Conservation (phyloP, 2,888 invertebrate genomes). For the Rotaria socialis region DNA sequence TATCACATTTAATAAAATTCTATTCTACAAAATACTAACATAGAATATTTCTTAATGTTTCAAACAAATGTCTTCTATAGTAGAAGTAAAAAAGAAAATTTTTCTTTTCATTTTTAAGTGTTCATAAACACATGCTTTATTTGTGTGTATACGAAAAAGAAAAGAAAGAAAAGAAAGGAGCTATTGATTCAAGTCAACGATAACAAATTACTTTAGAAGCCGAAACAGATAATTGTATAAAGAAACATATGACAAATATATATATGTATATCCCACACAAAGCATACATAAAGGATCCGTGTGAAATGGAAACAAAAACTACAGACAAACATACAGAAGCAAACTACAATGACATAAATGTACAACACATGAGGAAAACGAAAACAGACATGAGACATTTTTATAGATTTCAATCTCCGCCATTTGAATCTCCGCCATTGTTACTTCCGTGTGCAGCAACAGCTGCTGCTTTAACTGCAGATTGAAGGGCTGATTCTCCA, state of each 20-base stretch:
- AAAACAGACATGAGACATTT: not conserved
- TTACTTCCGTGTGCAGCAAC: not conserved
- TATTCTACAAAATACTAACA: no score
- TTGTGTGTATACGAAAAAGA: not conserved
- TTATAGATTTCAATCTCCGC: not conserved
- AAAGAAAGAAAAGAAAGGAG: not conserved
- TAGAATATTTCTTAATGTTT: no score
- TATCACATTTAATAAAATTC: not conserved
- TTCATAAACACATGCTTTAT: not conserved
- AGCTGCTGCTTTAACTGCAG: not conserved
- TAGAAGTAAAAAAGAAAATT: not conserved
- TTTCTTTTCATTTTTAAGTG: not conserved
- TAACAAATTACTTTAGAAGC: slow-evolving; percentile 2
- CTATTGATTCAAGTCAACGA: slow-evolving; percentile 12
- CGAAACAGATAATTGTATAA: slow-evolving; percentile 1
- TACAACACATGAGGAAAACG: not conserved
- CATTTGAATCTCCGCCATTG: not conserved
- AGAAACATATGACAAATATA: slow-evolving; percentile 1
- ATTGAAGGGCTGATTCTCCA: slow-evolving; percentile 8
- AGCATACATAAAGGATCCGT: not conserved
- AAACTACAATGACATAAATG: not conserved
- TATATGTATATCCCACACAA: slow-evolving; percentile 1
- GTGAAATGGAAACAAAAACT: not conserved
- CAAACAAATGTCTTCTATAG: not conserved
- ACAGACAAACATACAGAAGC: slow-evolving; percentile 9